These are phyloP conservation scores for Myotis planiceps DNA, from an alignment of 2,797 vertebrate genomes.

Conservation along the genomic window DNA sequence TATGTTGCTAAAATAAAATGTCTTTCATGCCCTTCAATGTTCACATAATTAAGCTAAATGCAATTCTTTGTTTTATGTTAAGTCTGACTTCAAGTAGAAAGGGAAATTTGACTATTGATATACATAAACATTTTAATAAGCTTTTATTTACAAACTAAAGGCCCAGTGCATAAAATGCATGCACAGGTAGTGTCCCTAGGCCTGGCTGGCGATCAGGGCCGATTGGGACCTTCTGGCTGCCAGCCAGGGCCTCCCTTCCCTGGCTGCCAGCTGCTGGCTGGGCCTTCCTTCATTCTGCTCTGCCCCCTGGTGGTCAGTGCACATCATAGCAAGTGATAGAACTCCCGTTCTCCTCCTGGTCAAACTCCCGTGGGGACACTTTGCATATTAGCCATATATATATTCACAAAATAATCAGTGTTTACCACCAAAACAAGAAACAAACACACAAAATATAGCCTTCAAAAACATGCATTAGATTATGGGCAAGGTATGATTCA, in stretches of 20 bases:
- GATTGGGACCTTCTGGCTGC: no score
- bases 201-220: no score
- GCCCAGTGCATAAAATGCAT: no score
- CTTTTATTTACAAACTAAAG: neutral
- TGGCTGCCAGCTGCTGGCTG: no score
- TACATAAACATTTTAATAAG: constrained; percentile 1
- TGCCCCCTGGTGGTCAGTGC: no score
- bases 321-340: no score
- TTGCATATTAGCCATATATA: no score
- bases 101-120: neutral
- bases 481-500: neutral
- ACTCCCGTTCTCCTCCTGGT: no score
- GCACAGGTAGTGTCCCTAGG: no score
- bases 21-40: neutral
- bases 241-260: no score
- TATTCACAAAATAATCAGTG: neutral
- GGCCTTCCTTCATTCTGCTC: no score
- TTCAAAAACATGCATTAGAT: neutral
- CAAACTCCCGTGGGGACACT: no score
- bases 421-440: neutral
- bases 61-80: constrained; percentile 19
- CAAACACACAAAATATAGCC: neutral
- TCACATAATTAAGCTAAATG: constrained; percentile 6
- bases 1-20: neutral
- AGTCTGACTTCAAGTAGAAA: neutral